Conservation (phyloP, 1,140 invertebrate genomes). For the Diachasma alloeum region DNA sequence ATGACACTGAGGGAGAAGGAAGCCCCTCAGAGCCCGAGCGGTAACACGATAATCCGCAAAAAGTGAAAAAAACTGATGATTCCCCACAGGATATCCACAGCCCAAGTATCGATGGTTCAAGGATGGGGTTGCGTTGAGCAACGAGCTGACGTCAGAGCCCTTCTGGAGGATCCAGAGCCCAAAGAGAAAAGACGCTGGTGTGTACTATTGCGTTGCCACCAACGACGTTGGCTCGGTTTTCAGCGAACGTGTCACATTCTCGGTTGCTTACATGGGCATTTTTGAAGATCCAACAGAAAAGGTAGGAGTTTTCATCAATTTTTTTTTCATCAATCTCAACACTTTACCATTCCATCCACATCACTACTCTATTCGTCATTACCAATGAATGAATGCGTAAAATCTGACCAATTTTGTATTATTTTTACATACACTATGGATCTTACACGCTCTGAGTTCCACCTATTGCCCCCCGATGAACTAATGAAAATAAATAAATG, state of each 20-base stretch:
- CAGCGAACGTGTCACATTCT: conserved; percentile 85
- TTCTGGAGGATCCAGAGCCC: conserved; percentile 85
- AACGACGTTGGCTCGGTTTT: conserved; percentile 91
- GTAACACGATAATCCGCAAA: background rate
- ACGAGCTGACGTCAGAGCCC: conserved; percentile 75
- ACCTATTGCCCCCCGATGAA: too few relatives aligned
- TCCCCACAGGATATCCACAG: conserved; percentile 79
- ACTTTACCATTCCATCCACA: too few relatives aligned
- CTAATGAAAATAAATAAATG: too few relatives aligned
- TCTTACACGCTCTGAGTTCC: too few relatives aligned
- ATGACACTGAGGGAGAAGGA: background rate
- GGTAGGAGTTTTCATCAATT: conserved; percentile 49
- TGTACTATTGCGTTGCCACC: conserved; percentile 89
- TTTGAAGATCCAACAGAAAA: conserved; percentile 78
- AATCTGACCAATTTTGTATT: too few relatives aligned
- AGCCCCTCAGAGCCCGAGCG: background rate
- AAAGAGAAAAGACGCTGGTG: conserved; percentile 80
- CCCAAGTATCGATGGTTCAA: conserved; percentile 91
- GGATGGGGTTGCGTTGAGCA: conserved; percentile 78
- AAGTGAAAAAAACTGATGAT: background rate
- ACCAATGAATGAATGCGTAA: too few relatives aligned
- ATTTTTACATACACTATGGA: too few relatives aligned
- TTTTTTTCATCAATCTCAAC: too few relatives aligned
- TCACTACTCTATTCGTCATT: too few relatives aligned
- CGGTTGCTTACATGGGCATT: conserved; percentile 88